These are phyloP conservation scores for Polydrusus tereticollis DNA, from an alignment of 2,888 invertebrate genomes.

Conservation along the genomic window DNA sequence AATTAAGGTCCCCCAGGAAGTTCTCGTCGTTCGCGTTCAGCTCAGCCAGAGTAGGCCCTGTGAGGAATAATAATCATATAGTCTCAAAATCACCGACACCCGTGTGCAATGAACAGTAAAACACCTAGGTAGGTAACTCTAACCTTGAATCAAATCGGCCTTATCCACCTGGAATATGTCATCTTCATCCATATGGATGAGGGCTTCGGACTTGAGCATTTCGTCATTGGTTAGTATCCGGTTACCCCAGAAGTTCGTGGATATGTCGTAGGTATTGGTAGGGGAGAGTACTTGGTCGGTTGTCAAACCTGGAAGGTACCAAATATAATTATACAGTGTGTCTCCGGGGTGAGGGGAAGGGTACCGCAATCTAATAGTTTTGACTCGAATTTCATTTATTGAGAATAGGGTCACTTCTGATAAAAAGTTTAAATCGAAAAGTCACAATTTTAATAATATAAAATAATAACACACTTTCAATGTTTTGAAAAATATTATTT, in stretches of 20 bases:
- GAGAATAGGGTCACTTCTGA: too few species aligned
- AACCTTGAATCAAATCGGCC: conserved; percentile 81
- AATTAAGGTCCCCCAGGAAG: conserved; percentile 85
- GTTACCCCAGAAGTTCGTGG: conserved; percentile 67
- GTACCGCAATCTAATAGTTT: too few species aligned
- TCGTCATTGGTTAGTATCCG: conserved; percentile 58
- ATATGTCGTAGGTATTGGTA: conserved; percentile 39
- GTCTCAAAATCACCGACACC: too few species aligned
- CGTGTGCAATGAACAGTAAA: too few species aligned
- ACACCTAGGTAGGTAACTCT: too few species aligned
- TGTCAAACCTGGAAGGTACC: conserved; percentile 29
- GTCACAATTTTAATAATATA: too few species aligned
- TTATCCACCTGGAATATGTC: conserved; percentile 92
- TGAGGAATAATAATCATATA: neutral
- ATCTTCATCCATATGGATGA: conserved; percentile 85
- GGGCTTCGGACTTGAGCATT: conserved; percentile 71
- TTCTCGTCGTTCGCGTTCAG: conserved; percentile 88
- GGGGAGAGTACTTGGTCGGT: conserved; percentile 46
- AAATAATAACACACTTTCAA: too few species aligned
- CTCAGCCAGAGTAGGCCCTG: conserved; percentile 84
- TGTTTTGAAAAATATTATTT: too few species aligned
- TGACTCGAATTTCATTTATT: too few species aligned
- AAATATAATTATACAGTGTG: too few species aligned
- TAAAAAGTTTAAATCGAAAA: too few species aligned
- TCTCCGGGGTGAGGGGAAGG: too few species aligned